A percentile compares a stretch with the other conserved stretches of the same genome.
Evolutionary conservation across 1,140 invertebrate genomes (phyloP).

Genomic region (Aplysia californica): DNA sequence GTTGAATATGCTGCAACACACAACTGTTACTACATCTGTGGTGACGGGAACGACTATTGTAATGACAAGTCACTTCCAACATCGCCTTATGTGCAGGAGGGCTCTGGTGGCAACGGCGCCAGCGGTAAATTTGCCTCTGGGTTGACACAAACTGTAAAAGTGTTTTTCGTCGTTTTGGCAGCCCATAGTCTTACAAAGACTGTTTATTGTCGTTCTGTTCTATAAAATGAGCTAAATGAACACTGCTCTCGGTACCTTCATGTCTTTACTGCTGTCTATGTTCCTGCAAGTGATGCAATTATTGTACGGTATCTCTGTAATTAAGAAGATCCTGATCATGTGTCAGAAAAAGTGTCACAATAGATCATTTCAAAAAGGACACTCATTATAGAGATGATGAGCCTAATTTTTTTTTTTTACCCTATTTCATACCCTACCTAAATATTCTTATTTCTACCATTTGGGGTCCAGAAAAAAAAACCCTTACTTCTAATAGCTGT

Average conservation of each 20-base stretch:
- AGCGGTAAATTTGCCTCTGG: not conserved
- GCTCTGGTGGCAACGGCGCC: not conserved
- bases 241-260: no score
- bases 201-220: not conserved
- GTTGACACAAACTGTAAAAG: not conserved
- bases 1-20: not conserved
- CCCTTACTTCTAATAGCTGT: no score
- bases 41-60: conserved; percentile 3
- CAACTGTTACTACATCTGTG: conserved; percentile 12
- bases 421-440: no score
- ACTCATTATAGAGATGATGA: no score
- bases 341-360: no score
- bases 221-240: not conserved
- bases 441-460: no score
- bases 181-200: not conserved
- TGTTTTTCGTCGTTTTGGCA: no score
- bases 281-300: not conserved
- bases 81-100: not conserved
- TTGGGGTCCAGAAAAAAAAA: no score
- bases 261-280: not conserved
- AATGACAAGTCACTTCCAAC: not conserved
- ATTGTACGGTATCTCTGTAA: no score
- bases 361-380: no score
- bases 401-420: no score
- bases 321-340: no score